Base-by-base conservation (phyloP, 2,113 vertebrate genomes). In the Cavia porcellus region DNA sequence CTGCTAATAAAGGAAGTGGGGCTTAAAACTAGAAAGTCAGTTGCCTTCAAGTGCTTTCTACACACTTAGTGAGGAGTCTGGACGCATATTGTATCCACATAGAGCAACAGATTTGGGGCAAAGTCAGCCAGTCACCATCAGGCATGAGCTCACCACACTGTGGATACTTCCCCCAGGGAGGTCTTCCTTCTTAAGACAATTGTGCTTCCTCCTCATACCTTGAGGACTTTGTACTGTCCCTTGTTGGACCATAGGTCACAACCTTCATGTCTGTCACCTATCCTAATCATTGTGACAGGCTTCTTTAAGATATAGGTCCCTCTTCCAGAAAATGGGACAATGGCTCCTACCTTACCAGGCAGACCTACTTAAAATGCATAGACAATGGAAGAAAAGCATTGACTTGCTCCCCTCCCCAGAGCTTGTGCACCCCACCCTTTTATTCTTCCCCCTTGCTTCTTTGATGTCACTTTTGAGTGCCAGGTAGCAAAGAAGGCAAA, bases 151-250 rank as follows among this genome's bases (percentile, higher is more conserved):
- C 89, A 52, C n/a, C 3, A 7, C 42, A n/a, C 89, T 80, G 74
- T 84, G 93, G 96, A 61, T 28, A 66, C 35, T 81, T 93, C 94
- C 70, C 88, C 52, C 92, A 93, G 94, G 88, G 88, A 97, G 82
- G 70, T 64, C 90, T 97, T 92, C 90, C 88, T 97, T 97, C 89
- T 86, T 96, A 94, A 95, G 79, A 81, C 82, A 92, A 75, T 24
- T 30, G 38, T n/a, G 25, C 22, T 52, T 57, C 74, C 70, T 94
- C 52, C 50, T 74, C 85, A 57, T 32, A 83, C 85, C 90, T 84
- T 30, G 72, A 92, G 77, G 64, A 86, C 95, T 96, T 89, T 84
- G 95, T 86, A 84, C 47, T 28, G 15, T 59, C 80, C 85, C 61
- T 55, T 61, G 25, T 45, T 15, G 72, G 88, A 52, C 83, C 57